phyloP scores from a whole-genome alignment of 2,888 invertebrate genomes.

The Pheosia gnoma region DNA sequence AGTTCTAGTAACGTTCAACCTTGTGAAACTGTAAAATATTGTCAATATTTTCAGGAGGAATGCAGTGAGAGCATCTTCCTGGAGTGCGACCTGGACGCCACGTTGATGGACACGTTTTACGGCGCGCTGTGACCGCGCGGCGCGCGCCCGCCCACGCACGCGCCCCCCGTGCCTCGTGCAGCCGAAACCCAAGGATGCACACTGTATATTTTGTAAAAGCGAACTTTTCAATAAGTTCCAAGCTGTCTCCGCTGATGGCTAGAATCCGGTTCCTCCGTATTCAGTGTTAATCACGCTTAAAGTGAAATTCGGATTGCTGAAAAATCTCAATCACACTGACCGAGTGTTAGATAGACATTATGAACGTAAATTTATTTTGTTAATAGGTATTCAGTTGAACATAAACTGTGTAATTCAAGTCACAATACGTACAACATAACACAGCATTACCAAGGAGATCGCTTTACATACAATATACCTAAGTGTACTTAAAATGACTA shows the following conservation, averaged over 20 bases:
- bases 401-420: conserved; percentile 51
- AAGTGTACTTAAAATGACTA: conserved; percentile 51
- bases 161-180: conserved; percentile 5
- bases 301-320: conserved; percentile 21
- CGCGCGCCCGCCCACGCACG: conserved; percentile 6
- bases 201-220: conserved; percentile 44
- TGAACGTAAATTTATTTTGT: conserved; percentile 15
- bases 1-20: no score
- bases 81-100: conserved; percentile 77
- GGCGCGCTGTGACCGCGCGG: conserved; percentile 68
- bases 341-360: conserved; percentile 11
- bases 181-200: conserved; percentile 17
- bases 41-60: conserved; percentile 68
- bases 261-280: neutral
- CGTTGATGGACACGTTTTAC: conserved; percentile 77
- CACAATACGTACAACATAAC: conserved; percentile 50
- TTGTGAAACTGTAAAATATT: neutral
- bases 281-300: conserved; percentile 16
- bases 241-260: conserved; percentile 1
- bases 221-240: conserved; percentile 33
- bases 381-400: conserved; percentile 50
- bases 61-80: conserved; percentile 77
- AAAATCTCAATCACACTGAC: conserved; percentile 25
- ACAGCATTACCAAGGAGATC: conserved; percentile 77
- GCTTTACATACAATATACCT: conserved; percentile 65